Conservation (phyloP, 1,140 invertebrate genomes). For the Papilio machaon region DNA sequence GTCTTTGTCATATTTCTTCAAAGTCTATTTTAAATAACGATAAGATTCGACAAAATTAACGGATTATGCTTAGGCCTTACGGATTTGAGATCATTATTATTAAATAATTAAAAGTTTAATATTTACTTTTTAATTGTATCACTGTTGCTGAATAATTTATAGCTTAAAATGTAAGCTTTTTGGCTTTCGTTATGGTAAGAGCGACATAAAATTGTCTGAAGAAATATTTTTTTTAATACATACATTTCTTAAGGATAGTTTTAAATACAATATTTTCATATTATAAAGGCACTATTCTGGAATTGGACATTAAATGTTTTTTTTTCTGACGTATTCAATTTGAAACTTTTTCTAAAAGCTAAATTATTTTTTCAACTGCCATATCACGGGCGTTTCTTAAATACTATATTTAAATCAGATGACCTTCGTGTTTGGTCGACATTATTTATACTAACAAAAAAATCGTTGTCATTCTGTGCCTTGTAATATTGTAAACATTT, state of each 20-base stretch:
- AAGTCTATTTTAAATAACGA: conserved; percentile 11
- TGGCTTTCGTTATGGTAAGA: not conserved
- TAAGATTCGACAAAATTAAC: conserved; percentile 1
- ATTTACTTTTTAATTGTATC: not conserved
- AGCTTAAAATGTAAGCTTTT: not conserved
- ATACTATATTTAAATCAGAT: not conserved
- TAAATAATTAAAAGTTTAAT: not conserved
- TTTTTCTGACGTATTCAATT: not conserved
- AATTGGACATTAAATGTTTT: not conserved
- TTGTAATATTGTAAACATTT: conserved; percentile 4
- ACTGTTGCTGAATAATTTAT: not conserved
- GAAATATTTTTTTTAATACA: not conserved
- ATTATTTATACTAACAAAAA: conserved; percentile 15
- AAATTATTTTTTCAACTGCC: not conserved
- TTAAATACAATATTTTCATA: too few species aligned
- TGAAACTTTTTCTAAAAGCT: not conserved
- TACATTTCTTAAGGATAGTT: not conserved
- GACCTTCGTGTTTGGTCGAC: not conserved
- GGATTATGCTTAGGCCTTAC: not conserved
- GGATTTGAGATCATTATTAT: not conserved
- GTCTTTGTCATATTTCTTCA: not conserved
- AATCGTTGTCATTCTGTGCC: not conserved
- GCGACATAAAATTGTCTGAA: too few species aligned
- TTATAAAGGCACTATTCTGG: too few species aligned
- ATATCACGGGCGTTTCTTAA: conserved; percentile 2